Percentiles rank a stretch among this genome's conserved stretches.
These are phyloP conservation scores for Ips typographus DNA, from an alignment of 1,140 invertebrate species.

Conservation along the genomic window DNA sequence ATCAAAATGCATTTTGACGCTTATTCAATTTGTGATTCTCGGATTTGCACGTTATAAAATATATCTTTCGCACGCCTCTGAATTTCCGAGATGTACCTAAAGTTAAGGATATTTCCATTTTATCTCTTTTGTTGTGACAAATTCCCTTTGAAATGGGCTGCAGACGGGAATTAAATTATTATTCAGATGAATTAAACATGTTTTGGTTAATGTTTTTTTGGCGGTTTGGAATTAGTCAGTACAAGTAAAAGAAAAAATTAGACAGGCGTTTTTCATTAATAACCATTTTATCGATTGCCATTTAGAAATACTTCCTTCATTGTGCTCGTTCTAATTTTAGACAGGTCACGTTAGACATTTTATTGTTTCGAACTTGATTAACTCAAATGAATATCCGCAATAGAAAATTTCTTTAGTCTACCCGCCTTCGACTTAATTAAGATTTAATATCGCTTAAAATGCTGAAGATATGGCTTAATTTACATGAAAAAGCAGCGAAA, in stretches of 20 bases:
- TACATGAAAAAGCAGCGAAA: constrained; percentile 39
- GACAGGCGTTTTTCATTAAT: too few species aligned
- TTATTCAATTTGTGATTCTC: background rate
- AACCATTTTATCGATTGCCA: too few species aligned
- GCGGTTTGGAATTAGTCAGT: background rate
- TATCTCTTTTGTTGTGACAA: constrained; percentile 2
- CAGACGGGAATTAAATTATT: background rate
- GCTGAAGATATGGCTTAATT: constrained; percentile 41
- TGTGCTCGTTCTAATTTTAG: background rate
- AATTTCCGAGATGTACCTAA: background rate
- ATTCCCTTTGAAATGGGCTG: background rate
- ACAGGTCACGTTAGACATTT: constrained; percentile 6
- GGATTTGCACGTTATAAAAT: background rate
- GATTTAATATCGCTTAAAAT: constrained; percentile 40
- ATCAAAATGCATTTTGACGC: background rate
- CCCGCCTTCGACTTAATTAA: constrained; percentile 22
- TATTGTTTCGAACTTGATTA: constrained; percentile 21
- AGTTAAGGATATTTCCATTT: background rate
- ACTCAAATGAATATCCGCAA: constrained; percentile 17
- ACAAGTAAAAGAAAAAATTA: too few species aligned
- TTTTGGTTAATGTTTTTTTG: background rate
- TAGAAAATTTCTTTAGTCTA: constrained; percentile 24
- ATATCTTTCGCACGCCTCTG: background rate
- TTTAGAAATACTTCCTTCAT: too few species aligned
- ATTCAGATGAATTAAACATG: background rate